These are phyloP conservation scores for Synchiropus splendidus DNA, from an alignment of 2,113 vertebrate genomes.

Conservation along the genomic window DNA sequence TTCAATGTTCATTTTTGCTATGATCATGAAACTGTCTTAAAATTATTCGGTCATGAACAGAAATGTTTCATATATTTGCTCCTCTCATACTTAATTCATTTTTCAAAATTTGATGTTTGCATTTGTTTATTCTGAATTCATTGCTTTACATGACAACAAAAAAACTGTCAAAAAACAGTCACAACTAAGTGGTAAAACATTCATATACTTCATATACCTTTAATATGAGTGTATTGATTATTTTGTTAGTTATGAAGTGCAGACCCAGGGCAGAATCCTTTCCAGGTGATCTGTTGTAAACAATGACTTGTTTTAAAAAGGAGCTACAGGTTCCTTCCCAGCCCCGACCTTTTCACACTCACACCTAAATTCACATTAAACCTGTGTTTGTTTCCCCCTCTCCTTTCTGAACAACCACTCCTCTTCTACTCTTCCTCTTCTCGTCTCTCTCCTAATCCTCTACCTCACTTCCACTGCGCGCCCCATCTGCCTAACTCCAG, in stretches of 20 bases:
- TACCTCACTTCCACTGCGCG: conserved; percentile 69
- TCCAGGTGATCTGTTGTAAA: conserved; percentile 30
- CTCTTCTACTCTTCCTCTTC: conserved; percentile 50
- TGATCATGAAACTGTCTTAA: no score
- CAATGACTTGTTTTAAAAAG: conserved; percentile 15
- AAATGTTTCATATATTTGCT: no score
- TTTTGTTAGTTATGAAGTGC: no score
- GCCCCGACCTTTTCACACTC: conserved; percentile 24
- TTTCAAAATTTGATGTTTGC: no score
- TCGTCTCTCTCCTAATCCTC: conserved; percentile 71
- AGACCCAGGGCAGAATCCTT: conserved; percentile 7
- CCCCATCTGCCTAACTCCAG: conserved; percentile 92
- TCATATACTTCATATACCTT: no score
- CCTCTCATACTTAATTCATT: no score
- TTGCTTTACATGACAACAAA: no score
- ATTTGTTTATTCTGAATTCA: no score
- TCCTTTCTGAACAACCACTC: conserved; percentile 68
- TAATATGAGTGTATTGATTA: no score
- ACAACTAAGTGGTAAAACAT: no score
- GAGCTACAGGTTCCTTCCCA: conserved; percentile 11
- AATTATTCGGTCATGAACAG: no score
- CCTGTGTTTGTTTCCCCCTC: conserved; percentile 79
- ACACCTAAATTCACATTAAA: conserved; percentile 78
- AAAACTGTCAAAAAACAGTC: not conserved
- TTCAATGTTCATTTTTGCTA: no score